Evolutionary conservation across 2,888 invertebrate genomes (phyloP).

Genomic region (Ophion ventricosus): DNA sequence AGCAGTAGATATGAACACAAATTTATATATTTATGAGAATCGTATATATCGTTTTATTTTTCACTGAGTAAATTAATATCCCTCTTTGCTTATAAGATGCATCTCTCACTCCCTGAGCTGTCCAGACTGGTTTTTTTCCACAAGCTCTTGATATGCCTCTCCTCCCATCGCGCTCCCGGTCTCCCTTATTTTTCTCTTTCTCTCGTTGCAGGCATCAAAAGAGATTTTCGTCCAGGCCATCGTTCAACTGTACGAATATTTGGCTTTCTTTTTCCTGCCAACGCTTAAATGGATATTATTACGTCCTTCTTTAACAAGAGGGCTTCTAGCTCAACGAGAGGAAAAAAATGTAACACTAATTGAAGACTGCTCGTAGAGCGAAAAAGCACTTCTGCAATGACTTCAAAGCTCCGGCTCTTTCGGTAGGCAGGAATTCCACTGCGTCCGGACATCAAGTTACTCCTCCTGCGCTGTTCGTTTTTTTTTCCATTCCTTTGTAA

Average conservation of each 20-base stretch:
- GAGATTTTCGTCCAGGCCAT: conserved; percentile 38
- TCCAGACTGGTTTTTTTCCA: not conserved
- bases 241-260: conserved; percentile 34
- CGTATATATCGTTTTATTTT: conserved; percentile 37
- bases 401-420: conserved; percentile 38
- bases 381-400: conserved; percentile 45
- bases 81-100: conserved; percentile 41
- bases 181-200: not conserved
- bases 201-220: conserved; percentile 24
- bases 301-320: conserved; percentile 46
- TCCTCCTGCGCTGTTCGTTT: conserved; percentile 14
- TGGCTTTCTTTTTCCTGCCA: conserved; percentile 26
- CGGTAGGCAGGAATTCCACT: conserved; percentile 27
- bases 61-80: conserved; percentile 43
- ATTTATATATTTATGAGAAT: conserved; percentile 9
- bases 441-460: conserved; percentile 36
- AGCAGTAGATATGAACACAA: conserved; percentile 4
- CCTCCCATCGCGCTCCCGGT: not conserved
- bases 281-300: conserved; percentile 48
- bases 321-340: conserved; percentile 37
- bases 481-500: conserved; percentile 46
- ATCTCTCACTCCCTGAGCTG: not conserved
- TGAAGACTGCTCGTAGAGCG: conserved; percentile 42
- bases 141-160: conserved; percentile 14
- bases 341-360: conserved; percentile 44